These are phyloP conservation scores for Papilio xuthus DNA, from an alignment of 1,140 invertebrate species.

Conservation along the genomic window DNA sequence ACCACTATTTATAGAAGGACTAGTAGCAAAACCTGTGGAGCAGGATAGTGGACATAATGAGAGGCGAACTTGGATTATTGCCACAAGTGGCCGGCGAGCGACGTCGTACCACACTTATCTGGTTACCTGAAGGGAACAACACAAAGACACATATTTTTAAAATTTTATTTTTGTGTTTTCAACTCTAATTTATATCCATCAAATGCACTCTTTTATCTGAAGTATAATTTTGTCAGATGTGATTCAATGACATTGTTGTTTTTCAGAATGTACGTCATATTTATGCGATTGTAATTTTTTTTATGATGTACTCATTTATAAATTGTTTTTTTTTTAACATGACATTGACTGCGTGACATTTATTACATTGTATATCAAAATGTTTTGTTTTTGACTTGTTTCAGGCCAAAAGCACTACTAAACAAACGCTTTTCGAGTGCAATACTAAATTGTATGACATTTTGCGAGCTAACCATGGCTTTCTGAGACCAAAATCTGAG, in stretches of 20 bases:
- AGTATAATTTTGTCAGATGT: constrained; percentile 40
- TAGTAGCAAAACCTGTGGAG: constrained; percentile 72
- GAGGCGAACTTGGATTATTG: constrained; percentile 67
- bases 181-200: constrained; percentile 51
- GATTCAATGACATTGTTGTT: constrained; percentile 38
- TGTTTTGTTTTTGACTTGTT: not conserved
- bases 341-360: not conserved
- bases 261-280: constrained; percentile 25
- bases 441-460: not conserved
- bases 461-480: no score
- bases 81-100: constrained; percentile 60
- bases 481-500: no score
- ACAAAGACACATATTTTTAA: constrained; percentile 52
- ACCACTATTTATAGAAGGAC: constrained; percentile 74
- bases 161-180: constrained; percentile 51
- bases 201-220: constrained; percentile 45
- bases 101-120: constrained; percentile 54
- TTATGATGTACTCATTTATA: not conserved
- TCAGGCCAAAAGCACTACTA: not conserved
- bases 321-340: not conserved
- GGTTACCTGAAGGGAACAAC: constrained; percentile 48
- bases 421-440: not conserved
- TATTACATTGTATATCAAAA: not conserved
- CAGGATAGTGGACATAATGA: constrained; percentile 72
- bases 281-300: constrained; percentile 17